A percentile compares a stretch with the other conserved stretches of the same genome.
Conservation (phyloP, 2,113 vertebrate genomes). For the Antennarius striatus region DNA sequence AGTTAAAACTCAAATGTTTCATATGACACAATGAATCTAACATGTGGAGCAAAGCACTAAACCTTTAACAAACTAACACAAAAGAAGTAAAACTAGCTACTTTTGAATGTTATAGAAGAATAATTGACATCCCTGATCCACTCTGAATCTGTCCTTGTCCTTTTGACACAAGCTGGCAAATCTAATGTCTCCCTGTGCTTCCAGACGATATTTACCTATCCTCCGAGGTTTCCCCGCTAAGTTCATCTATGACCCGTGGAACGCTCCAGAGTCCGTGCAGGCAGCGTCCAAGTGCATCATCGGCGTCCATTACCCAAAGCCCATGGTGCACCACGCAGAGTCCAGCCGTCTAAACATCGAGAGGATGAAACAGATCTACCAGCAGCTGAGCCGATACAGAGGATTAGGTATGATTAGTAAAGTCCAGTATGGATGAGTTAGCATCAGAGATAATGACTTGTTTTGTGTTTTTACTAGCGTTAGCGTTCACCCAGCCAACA, state of each 20-base stretch:
- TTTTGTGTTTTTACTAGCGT: too few species aligned
- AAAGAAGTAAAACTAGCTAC: too few species aligned
- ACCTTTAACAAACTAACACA: too few species aligned
- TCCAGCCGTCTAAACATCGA: conserved; percentile 83
- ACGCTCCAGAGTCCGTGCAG: conserved; percentile 80
- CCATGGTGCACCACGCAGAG: conserved; percentile 83
- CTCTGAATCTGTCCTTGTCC: not conserved
- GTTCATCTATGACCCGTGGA: conserved; percentile 85
- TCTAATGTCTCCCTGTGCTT: conserved; percentile 71
- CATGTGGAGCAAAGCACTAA: too few species aligned
- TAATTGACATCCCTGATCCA: not conserved
- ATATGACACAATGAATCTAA: not conserved
- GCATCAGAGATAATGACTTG: too few species aligned
- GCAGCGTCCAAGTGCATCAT: conserved; percentile 80
- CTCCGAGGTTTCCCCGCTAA: conserved; percentile 84
- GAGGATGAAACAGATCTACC: conserved; percentile 86
- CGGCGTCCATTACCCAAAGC: conserved; percentile 81
- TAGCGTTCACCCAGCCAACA: too few species aligned
- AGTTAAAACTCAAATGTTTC: not conserved
- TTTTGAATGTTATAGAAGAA: too few species aligned
- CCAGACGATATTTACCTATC: conserved; percentile 83
- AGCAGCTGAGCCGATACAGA: conserved; percentile 83
- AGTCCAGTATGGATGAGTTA: not conserved
- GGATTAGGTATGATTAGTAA: conserved; percentile 69
- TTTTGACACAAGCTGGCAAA: conserved; percentile 27